Evolutionary conservation across 2,888 invertebrate genomes (phyloP), one percentile per base, ranked within the genome.

Genomic region (Synergus gifuensis): DNA sequence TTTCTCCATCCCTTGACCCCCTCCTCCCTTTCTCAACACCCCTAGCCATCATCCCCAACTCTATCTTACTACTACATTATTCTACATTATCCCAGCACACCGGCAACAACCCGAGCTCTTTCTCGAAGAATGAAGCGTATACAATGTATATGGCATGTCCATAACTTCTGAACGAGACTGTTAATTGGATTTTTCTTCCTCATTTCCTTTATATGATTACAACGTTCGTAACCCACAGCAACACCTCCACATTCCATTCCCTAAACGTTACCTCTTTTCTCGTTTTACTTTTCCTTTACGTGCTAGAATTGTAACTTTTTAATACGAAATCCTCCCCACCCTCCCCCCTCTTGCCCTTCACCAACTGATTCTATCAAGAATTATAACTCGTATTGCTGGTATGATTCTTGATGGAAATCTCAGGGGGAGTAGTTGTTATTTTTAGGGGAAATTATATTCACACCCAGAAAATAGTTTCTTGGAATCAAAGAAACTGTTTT

Each of bases 181-280:
- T 73, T 73, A 73, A 73, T 73, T 73, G 54, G 73, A 73, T 73
- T 73, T 49, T 73, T 69, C 73, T 73, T 12, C n/a, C 60, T 60
- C 36, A 12, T 73, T 73, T 73, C n/a, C n/a, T 73, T 73, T 40
- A 36, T 73, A 73, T 54, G 73, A 73, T 22, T 36, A 36, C 36
- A 36, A 36, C 36, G 36, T 36, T 36, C 36, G 4, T 36, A 36
- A 36, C 36, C 36, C 69, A 16, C 49, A 69, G 46, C 28, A 46
- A 22, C 2, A 46, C 16, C 67, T 22, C 18, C 42, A 11, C 8
- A 42, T 40, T 42, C 46, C 46, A 28, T 16, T 28, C 28, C 28
- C 16, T 4, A 16, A 36, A 16, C 36, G 2, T 22, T 14, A 49
- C 36, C 49, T n/a, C 16, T 73, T 49, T 73, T 60, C 22, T 60